Conservation (phyloP, 2,888 invertebrate species). For the Lamproptera curius region DNA sequence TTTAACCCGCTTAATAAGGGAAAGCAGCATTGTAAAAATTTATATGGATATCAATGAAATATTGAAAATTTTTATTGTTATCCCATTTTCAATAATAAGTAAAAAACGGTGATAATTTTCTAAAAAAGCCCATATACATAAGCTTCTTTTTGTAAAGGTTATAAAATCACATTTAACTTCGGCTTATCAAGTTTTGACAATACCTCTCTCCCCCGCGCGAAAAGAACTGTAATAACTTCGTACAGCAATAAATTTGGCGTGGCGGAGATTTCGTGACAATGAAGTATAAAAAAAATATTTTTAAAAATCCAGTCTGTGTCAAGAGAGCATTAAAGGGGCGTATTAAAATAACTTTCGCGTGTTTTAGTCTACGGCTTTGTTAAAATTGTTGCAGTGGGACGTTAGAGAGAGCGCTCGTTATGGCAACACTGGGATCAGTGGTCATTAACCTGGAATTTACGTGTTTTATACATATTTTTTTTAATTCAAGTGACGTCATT, state of each 20-base stretch:
- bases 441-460: slow-evolving; percentile 20
- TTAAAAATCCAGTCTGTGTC: neutral
- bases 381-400: slow-evolving; percentile 3
- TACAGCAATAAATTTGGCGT: slow-evolving; percentile 6
- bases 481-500: neutral
- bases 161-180: neutral
- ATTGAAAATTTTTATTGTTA: too few relatives aligned
- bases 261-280: slow-evolving; percentile 2
- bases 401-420: slow-evolving; percentile 19
- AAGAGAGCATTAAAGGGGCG: slow-evolving; percentile 9
- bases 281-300: slow-evolving; percentile 7
- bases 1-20: too few relatives aligned
- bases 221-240: slow-evolving; percentile 3
- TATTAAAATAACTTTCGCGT: slow-evolving; percentile 15
- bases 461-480: slow-evolving; percentile 4
- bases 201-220: neutral
- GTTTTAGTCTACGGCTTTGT: slow-evolving; percentile 13
- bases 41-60: too few relatives aligned
- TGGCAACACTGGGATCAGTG: slow-evolving; percentile 11
- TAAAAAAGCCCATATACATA: neutral
- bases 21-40: too few relatives aligned
- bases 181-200: neutral
- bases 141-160: neutral
- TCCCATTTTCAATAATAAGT: too few relatives aligned
- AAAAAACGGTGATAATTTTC: neutral